A percentile compares a stretch with the other conserved stretches of the same genome.
These are phyloP conservation scores for Manacus vitellinus DNA, from an alignment of 2,113 vertebrate species.

Conservation along the genomic window DNA sequence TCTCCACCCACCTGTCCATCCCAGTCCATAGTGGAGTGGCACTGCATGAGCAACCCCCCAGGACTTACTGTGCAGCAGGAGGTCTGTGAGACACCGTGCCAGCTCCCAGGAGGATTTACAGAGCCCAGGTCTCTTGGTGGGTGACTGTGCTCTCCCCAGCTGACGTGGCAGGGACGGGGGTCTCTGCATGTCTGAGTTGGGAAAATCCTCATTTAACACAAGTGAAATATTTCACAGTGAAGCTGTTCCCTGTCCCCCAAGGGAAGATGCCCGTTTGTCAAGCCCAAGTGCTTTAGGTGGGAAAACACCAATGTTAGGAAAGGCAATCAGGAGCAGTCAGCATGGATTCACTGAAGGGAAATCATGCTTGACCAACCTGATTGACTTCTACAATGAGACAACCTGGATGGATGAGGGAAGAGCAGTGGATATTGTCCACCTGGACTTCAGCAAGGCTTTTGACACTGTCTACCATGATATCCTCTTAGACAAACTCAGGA, in stretches of 20 bases:
- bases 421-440: background rate
- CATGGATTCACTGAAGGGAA: background rate
- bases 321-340: background rate
- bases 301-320: background rate
- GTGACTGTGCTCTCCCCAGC: background rate
- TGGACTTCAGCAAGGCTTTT: background rate
- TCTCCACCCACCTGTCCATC: background rate
- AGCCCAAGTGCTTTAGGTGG: background rate
- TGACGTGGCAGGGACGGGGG: rapidly evolving
- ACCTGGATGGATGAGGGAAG: background rate
- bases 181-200: background rate
- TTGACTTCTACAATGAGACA: background rate
- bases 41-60: background rate
- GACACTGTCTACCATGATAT: background rate
- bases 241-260: background rate
- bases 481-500: background rate
- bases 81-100: background rate
- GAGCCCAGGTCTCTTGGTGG: background rate
- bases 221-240: background rate
- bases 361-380: background rate
- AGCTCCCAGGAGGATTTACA: background rate
- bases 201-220: background rate
- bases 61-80: background rate
- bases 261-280: background rate
- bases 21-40: rapidly evolving